Percentiles rank a stretch among this genome's conserved stretches.
Evolutionary conservation across 2,797 vertebrate species (phyloP).

Genomic region (Clamator glandarius): DNA sequence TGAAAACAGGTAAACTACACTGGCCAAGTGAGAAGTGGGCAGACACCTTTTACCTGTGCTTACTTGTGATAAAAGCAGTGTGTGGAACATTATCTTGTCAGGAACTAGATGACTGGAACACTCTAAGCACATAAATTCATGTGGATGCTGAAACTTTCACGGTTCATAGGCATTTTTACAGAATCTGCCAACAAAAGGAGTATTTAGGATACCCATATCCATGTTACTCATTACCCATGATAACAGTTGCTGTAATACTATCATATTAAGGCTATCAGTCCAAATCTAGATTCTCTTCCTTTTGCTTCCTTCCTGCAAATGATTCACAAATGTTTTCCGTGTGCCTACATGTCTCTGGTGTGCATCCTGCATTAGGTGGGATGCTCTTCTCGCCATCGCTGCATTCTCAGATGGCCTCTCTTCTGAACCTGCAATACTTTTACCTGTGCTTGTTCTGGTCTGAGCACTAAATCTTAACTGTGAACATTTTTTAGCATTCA

Average conservation of each 20-base stretch:
- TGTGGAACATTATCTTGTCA: background rate
- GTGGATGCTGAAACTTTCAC: background rate
- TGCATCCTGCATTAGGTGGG: background rate
- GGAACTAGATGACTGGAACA: background rate
- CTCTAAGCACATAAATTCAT: background rate
- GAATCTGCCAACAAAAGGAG: background rate
- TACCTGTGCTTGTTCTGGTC: background rate
- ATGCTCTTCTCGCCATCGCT: background rate
- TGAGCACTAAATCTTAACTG: background rate
- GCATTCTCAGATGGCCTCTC: background rate
- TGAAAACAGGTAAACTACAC: background rate
- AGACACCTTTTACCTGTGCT: background rate
- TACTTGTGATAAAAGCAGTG: background rate
- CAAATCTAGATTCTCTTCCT: background rate
- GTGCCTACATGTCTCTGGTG: background rate
- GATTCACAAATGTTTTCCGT: background rate
- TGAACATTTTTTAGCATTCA: background rate
- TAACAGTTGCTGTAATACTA: background rate
- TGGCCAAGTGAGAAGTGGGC: background rate
- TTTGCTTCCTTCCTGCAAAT: background rate
- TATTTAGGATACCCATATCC: background rate
- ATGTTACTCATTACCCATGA: background rate
- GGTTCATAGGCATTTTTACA: background rate
- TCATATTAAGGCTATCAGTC: background rate
- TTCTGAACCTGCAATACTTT: background rate